Evolutionary conservation across 2,888 invertebrate species (phyloP), one percentile per base, ranked within the genome.

Genomic region (Strigamia maritima): DNA sequence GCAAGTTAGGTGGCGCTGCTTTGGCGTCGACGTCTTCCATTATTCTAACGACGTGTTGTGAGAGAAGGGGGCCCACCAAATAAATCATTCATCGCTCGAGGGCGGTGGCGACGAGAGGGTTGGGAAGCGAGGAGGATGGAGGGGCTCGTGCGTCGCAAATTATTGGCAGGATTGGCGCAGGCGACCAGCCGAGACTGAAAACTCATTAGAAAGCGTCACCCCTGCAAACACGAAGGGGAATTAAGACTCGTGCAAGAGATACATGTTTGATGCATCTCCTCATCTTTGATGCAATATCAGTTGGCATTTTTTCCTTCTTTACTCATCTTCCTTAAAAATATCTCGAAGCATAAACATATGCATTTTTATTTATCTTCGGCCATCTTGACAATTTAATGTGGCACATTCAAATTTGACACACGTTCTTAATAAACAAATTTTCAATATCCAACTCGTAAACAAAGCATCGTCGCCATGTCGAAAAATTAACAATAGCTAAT

Each of bases 1-100:
- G 49, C 22, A 24, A 60, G 60, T 60, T 60, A 60, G 60, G 60
- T 60, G 60, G 60, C 60, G 60, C 60, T 60, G 60, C 60, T 60
- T 60, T 60, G 60, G 60, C 60, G 60, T 60, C 60, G 60, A 60
- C 60, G 60, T 60, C 60, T 60, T 60, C 60, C 60, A 60, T 60
- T 60, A 60, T 60, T 60, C 60, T 60, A 60, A 60, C 22, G 60
- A 60, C 60, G 60, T 60, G 60, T 24, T 24, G 60, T 60, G 60
- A 60, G 24, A 24, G 60, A 22, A 60, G 19, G 60, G 24, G 60
- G 60, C 22, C 22, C 60, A 60, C 22, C 60, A 60, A 60, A 60
- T 60, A 60, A 60, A 60, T 60, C 60, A 60, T 60, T 60, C 60
- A 60, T 60, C 60, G 60, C 60, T 60, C 60, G 60, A 60, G 60